These are phyloP conservation scores for Limnothrissa miodon DNA, from an alignment of 2,113 vertebrate species.

Conservation along the genomic window DNA sequence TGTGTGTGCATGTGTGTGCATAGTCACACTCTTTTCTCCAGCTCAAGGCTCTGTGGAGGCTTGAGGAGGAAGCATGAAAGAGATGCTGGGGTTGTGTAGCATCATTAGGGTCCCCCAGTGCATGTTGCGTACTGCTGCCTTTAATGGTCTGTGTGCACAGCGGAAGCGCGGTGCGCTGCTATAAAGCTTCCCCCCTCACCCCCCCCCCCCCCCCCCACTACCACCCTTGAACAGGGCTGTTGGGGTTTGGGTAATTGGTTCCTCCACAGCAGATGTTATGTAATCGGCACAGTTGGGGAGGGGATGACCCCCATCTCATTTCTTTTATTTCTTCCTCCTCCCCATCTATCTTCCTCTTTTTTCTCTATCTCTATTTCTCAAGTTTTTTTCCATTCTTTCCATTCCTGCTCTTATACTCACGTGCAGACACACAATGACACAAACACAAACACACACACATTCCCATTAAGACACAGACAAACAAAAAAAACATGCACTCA, in stretches of 20 bases:
- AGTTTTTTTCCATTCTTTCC: background rate
- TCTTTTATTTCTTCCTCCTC: conserved; percentile 10
- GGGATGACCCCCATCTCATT: background rate
- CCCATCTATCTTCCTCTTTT: conserved; percentile 28
- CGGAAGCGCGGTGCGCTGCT: background rate
- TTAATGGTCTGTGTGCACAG: background rate
- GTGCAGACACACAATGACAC: too few relatives aligned
- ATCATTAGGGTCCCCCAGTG: background rate
- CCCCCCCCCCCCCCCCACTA: too few relatives aligned
- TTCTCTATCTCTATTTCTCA: background rate
- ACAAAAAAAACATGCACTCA: background rate
- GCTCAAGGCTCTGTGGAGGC: background rate
- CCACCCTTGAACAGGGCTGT: background rate
- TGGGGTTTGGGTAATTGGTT: conserved; percentile 6
- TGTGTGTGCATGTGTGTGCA: background rate
- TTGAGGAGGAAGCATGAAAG: background rate
- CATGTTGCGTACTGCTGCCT: background rate
- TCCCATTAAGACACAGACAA: background rate
- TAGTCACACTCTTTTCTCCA: background rate
- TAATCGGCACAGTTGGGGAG: background rate
- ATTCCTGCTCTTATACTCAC: background rate
- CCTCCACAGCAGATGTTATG: conserved; percentile 17
- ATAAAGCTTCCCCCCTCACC: background rate
- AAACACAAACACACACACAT: too few relatives aligned
- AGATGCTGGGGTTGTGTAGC: background rate